A percentile compares a stretch with the other conserved stretches of the same genome.
Conservation (phyloP, 2,888 invertebrate species). For the Dichetophora obliterata region DNA sequence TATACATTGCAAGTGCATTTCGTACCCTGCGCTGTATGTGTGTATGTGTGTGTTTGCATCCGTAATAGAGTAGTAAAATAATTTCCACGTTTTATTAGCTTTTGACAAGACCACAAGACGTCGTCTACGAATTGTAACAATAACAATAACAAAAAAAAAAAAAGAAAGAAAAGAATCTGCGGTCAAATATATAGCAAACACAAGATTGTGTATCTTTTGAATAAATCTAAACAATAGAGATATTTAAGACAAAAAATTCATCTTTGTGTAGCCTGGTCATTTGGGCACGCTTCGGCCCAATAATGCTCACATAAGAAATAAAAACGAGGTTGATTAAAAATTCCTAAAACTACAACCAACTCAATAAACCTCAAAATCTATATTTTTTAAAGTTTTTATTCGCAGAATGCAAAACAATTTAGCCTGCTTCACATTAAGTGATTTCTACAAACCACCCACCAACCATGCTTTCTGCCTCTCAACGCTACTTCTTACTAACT, state of each 20-base stretch:
- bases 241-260: not conserved
- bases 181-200: not conserved
- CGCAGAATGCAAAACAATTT: not conserved
- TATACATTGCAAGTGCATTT: not conserved
- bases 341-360: not conserved
- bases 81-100: slow-evolving; percentile 34
- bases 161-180: not conserved
- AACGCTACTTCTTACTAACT: too few relatives aligned
- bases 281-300: not conserved
- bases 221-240: too few relatives aligned
- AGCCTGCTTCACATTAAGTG: not conserved
- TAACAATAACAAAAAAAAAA: not conserved
- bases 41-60: not conserved
- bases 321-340: not conserved
- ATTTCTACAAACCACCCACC: slow-evolving; percentile 18
- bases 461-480: not conserved
- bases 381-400: not conserved
- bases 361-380: not conserved
- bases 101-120: slow-evolving; percentile 34
- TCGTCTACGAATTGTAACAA: not conserved
- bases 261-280: not conserved
- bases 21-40: not conserved
- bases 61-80: slow-evolving; percentile 37
- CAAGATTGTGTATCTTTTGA: not conserved
- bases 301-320: not conserved